Evolutionary conservation across 2,888 invertebrate species (phyloP).

Genomic region (Ommatoiulus sabulosus): DNA sequence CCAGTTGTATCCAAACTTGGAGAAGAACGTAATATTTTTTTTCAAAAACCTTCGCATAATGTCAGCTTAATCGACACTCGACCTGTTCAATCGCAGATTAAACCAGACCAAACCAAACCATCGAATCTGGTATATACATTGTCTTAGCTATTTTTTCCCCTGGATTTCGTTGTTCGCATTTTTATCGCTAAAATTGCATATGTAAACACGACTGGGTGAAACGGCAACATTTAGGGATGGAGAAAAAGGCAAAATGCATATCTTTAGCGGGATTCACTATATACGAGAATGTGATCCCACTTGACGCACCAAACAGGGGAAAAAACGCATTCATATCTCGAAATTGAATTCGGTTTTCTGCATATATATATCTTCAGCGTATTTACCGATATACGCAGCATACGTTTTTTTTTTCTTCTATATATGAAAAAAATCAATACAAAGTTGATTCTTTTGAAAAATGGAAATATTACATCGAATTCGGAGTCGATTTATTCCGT

Average conservation of each 20-base stretch:
- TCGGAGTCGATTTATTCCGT: slow-evolving; percentile 35
- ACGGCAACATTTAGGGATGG: neutral
- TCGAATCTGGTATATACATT: no score
- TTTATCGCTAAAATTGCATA: neutral
- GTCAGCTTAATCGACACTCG: no score
- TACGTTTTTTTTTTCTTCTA: neutral
- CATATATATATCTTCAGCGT: slow-evolving; percentile 30
- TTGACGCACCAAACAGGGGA: neutral
- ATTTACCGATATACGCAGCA: slow-evolving; percentile 12
- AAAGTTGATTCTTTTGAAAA: slow-evolving; percentile 36
- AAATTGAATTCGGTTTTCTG: slow-evolving; percentile 15
- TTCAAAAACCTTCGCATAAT: no score
- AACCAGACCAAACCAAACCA: no score
- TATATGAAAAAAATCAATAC: slow-evolving; percentile 11
- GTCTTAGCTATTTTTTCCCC: neutral
- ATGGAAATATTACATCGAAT: slow-evolving; percentile 36
- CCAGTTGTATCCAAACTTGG: no score
- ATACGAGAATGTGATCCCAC: neutral
- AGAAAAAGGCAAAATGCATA: neutral
- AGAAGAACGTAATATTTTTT: no score
- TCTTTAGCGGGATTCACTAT: neutral
- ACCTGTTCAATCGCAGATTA: no score
- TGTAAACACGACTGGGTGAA: slow-evolving; percentile 22
- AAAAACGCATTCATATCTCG: slow-evolving; percentile 12
- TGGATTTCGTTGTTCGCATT: neutral